Base-by-base conservation (phyloP, 2,888 invertebrate genomes). In the Uloborus plumipes region DNA sequence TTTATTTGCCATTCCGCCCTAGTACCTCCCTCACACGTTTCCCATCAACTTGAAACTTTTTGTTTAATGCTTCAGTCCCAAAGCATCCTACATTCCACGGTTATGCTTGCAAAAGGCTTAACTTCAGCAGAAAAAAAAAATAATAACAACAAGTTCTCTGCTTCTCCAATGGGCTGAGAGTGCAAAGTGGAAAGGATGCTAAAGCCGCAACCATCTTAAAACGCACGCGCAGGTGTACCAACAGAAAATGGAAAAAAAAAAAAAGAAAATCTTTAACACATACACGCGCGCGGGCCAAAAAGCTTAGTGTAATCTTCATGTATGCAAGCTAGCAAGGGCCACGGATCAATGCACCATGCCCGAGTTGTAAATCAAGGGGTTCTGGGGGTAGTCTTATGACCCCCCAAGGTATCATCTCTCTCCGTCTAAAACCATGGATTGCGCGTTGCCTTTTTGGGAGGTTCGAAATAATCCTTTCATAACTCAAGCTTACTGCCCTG, bases 251-350 rank as follows among this genome's bases (percentile, higher is more conserved):
- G n/a, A n/a, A 39, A 39, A 39, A 39, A 9, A 39, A 39, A 39
- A 39, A 39, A 39, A 39, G 39, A 11, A 39, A 22, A 55, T 9
- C 55, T 20, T 55, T 55, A 55, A 55, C 55, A 55, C 20, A 67
- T 62, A 18, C 26, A n/a, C 58, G 47, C 49, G 55, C 39, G 61
- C 73, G 79, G 64, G 66, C 66, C 74, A 81, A 65, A 81, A 81
- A 75, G 80, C 80, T 81, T 81, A 75, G 67, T 64, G 80, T 81
- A 81, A 81, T 81, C 80, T 81, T 62, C 80, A 55, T 67, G 70
- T 75, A 81, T 81, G 80, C 80, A 81, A 75, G 74, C 53, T 50
- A 59, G 66, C 26, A 80, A 62, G 39, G 65, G 39, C 39, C 39
- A 39, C 55, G 70, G 70, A 70, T 70, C 74, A 74, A 58, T 70